Evolutionary conservation across 2,113 vertebrate species (phyloP), one percentile per base, ranked within the genome.

Genomic region (Chitala chitala): DNA sequence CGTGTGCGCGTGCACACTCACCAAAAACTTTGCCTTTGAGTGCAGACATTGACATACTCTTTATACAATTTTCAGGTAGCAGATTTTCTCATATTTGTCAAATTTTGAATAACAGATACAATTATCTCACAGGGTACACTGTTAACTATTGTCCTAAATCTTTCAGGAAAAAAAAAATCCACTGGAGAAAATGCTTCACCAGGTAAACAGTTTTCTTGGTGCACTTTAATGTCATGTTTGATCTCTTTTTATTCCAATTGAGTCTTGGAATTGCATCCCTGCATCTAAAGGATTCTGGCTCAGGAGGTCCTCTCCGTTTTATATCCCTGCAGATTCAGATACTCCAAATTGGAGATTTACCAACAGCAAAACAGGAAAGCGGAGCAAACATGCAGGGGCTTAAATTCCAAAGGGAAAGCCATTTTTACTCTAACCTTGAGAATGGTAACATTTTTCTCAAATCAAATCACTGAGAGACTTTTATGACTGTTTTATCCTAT

Each of bases 291-390:
- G 42, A 48, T 20, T 22, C 24, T 26, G 38, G 42, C 6, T 48
- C 26, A 29, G 46, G 64, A 46, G 42, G 40, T 46, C 24, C 42
- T 46, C 17, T 66, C 42, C 29, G 40, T 5, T 42, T 46, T 42
- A 46, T 68, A 68, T 68, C 64, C 24, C 64, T 42, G 33, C 15
- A 48, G 42, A 68, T 68, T 68, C 42, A 68, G 42, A 68, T n/a
- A 68, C 46, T 68, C 64, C 64, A 68, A 68, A 68, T 48, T 44
- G 42, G 42, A 48, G 40, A 15, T 46, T 68, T 46, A 68, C 64
- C 64, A 68, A 68, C 20, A 68, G 64, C 58, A 68, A 65, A 48
- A 12, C 22, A 48, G 42, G 13, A 13, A 46, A 46, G 48, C 48
- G 20, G 48, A 51, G 48, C 48, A n/a, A 1, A 7, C 38, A 29